Base-by-base conservation (phyloP, 92 coral and sea anemone species). In the Phenganax subtilis region DNA sequence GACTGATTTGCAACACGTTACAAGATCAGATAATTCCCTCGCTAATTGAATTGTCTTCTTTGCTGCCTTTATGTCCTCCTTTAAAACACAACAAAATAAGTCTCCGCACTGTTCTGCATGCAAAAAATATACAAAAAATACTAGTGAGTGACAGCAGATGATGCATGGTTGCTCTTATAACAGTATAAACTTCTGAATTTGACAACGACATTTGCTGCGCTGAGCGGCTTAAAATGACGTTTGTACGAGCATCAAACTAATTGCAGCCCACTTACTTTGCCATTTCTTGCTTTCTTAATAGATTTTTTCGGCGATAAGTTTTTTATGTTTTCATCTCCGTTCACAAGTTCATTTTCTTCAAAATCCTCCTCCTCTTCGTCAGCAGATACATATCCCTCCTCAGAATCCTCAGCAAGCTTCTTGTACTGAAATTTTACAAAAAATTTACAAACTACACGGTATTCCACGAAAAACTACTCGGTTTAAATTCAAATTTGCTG, bases 1-100 rank as follows among this genome's bases (percentile, higher is more conserved):
- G 31, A 96, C 97, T 28, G 99, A 90, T 88, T 92, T 96, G 89
- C 99, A 96, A 79, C 85, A 90, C 6, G 91, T 88, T 14, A 96
- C 99, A 68, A 96, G 86, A 66, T 96, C 96, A 6, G 99, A 96
- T 29, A 96, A 86, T 66, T 96, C 99, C 15, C 91, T 88, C 12
- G 97, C 91, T 14, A 96, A 88, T 87, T 96, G 89, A 2, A 88
- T 86, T 54, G 96, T 96, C 77, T 92, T 96, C 88, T 88, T 90
- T 28, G 96, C 75, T 55, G 88, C 87, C 70, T 90, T 89, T 69
- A 82, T 75, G 6, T 87, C 87, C 72, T 96, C 99, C 89, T 96
- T 85, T 51, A 81, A 74, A 51, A 57, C 57, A 57, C 58, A 66
- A 53, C 28, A 31, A 20, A 37, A 37, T 5, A 37, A 37, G 5